phyloP scores from a whole-genome alignment of 2,888 invertebrate genomes.

The Chironomus riparius region DNA sequence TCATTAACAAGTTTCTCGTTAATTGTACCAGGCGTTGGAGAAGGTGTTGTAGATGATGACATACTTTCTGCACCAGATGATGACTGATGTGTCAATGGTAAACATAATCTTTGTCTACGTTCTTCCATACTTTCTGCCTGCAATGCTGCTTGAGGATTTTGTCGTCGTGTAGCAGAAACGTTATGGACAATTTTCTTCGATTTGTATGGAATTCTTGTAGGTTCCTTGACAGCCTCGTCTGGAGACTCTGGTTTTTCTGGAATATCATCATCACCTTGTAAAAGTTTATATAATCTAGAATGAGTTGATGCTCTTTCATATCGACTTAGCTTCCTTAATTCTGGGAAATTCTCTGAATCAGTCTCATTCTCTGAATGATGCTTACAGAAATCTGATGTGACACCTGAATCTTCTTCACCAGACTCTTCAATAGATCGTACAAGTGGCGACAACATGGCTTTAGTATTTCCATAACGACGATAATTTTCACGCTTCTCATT shows the following conservation, averaged over 20 bases:
- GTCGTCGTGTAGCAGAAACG: constrained; percentile 41
- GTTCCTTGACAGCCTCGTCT: constrained; percentile 32
- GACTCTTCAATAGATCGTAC: constrained; percentile 41
- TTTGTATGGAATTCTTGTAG: constrained; percentile 27
- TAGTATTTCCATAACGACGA: constrained; percentile 32
- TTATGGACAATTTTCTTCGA: constrained; percentile 41
- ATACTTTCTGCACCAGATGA: constrained; percentile 46
- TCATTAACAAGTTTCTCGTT: constrained; percentile 51
- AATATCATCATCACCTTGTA: constrained; percentile 51
- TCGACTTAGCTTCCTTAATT: constrained; percentile 48
- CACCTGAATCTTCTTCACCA: constrained; percentile 61
- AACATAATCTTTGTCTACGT: constrained; percentile 45
- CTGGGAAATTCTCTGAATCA: constrained; percentile 52
- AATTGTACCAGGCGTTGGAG: constrained; percentile 41
- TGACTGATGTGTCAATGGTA: constrained; percentile 44
- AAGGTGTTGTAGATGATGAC: constrained; percentile 47
- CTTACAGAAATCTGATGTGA: constrained; percentile 58
- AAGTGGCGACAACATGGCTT: constrained; percentile 36
- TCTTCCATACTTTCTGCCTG: constrained; percentile 41
- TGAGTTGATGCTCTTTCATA: constrained; percentile 65
- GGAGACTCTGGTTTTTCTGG: constrained; percentile 30
- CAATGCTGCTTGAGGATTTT: constrained; percentile 36
- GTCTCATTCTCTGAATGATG: constrained; percentile 57
- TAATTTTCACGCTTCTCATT: constrained; percentile 30
- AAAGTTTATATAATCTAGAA: constrained; percentile 56